phyloP scores from a whole-genome alignment of 1,140 invertebrate genomes.

The Neodiprion fabricii region DNA sequence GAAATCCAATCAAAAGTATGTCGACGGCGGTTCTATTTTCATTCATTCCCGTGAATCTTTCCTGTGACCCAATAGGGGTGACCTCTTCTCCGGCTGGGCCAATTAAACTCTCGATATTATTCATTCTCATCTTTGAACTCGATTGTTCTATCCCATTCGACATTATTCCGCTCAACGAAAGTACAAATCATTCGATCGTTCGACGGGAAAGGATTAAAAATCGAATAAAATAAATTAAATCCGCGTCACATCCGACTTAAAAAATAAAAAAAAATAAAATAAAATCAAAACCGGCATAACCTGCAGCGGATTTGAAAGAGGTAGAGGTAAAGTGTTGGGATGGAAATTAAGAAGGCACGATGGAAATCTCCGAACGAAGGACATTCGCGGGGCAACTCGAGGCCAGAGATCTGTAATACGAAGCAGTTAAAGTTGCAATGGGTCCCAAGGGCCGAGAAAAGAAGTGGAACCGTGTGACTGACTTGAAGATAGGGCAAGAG shows the following conservation, averaged over 20 bases:
- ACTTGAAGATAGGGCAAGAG: slow-evolving; percentile 4
- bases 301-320: background rate
- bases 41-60: too few relatives aligned
- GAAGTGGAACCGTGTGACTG: slow-evolving; percentile 5
- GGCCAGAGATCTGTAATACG: slow-evolving; percentile 11
- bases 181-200: too few relatives aligned
- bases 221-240: background rate
- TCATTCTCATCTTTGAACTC: too few relatives aligned
- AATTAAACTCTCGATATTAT: too few relatives aligned
- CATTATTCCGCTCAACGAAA: too few relatives aligned
- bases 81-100: too few relatives aligned
- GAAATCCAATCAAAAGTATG: too few relatives aligned
- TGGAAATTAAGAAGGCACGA: too few relatives aligned
- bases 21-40: too few relatives aligned
- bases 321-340: background rate
- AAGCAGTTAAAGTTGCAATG: slow-evolving; percentile 16
- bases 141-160: too few relatives aligned
- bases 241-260: background rate
- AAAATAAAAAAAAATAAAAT: background rate
- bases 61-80: too few relatives aligned
- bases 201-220: too few relatives aligned
- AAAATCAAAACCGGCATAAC: background rate
- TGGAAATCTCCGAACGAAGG: background rate
- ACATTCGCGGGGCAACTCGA: background rate
- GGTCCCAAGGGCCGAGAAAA: slow-evolving; percentile 8